These are phyloP conservation scores for Pseudomugil gertrudae DNA, from an alignment of 2,797 vertebrate genomes.

Conservation along the genomic window DNA sequence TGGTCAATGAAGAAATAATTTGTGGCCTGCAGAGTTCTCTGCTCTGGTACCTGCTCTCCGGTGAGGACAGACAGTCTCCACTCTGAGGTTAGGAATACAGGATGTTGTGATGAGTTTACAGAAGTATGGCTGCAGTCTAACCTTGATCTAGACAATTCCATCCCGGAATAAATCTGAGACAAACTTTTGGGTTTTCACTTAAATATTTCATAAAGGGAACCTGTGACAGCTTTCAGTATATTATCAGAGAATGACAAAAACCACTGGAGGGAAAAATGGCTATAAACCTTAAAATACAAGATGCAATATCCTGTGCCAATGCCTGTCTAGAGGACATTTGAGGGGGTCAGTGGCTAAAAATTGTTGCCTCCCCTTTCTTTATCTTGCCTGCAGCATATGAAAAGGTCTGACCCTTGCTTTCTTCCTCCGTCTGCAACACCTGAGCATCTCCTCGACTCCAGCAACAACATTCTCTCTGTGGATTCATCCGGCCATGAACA, in stretches of 20 bases:
- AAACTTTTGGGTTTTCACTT: slow-evolving; percentile 22
- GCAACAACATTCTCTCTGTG: background rate
- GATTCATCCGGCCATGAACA: background rate
- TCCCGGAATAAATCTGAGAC: slow-evolving; percentile 26
- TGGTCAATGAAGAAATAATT: slow-evolving; percentile 72
- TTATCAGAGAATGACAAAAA: background rate
- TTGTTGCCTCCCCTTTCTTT: background rate
- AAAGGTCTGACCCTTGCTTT: background rate
- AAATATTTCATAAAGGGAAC: slow-evolving; percentile 34
- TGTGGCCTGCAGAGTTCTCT: slow-evolving; percentile 51
- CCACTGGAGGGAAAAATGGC: background rate
- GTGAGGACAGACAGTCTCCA: slow-evolving; percentile 27
- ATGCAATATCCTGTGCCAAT: background rate
- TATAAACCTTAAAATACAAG: background rate
- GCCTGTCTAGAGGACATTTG: background rate
- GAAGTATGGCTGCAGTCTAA: slow-evolving; percentile 24
- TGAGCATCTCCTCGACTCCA: background rate
- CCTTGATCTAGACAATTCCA: slow-evolving; percentile 22
- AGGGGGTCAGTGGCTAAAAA: background rate
- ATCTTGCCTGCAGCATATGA: background rate
- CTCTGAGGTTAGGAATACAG: no score
- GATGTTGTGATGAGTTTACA: slow-evolving; percentile 41
- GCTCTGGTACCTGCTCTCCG: slow-evolving; percentile 24
- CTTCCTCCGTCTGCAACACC: background rate
- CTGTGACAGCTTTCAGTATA: slow-evolving; percentile 7